Evolutionary conservation across 2,113 vertebrate species (phyloP).

Genomic region (Lycaon pictus): DNA sequence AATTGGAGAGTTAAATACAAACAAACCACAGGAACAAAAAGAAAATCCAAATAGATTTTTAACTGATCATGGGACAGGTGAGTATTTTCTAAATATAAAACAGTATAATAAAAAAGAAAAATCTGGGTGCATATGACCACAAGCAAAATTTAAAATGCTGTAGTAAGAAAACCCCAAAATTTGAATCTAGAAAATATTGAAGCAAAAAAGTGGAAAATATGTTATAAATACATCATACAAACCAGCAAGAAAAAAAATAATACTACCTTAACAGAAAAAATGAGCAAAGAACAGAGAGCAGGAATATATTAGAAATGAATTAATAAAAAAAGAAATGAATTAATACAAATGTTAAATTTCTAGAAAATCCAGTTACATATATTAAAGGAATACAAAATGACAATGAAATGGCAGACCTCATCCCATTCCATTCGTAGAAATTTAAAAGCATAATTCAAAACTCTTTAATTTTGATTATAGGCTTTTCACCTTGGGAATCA

Average conservation of each 20-base stretch:
- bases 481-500: neutral
- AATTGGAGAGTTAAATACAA: constrained; percentile 59
- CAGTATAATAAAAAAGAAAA: constrained; percentile 44
- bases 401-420: neutral
- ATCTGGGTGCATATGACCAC: neutral
- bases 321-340: neutral
- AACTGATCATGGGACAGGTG: constrained; percentile 21
- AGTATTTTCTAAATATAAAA: constrained; percentile 46
- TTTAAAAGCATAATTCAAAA: neutral
- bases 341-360: neutral
- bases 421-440: neutral
- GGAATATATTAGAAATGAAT: neutral
- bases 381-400: neutral
- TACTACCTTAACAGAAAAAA: neutral
- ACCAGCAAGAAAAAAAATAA: neutral
- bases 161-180: neutral
- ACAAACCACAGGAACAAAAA: constrained; percentile 51
- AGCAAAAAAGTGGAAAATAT: neutral
- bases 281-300: neutral
- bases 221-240: neutral
- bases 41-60: constrained; percentile 55
- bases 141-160: constrained; percentile 5
- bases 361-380: neutral
- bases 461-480: neutral
- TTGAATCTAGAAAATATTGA: constrained; percentile 7